Percentiles rank a stretch among this genome's conserved stretches.
phyloP scores from a whole-genome alignment of 2,797 vertebrate species.

The Typhlichthys subterraneus region DNA sequence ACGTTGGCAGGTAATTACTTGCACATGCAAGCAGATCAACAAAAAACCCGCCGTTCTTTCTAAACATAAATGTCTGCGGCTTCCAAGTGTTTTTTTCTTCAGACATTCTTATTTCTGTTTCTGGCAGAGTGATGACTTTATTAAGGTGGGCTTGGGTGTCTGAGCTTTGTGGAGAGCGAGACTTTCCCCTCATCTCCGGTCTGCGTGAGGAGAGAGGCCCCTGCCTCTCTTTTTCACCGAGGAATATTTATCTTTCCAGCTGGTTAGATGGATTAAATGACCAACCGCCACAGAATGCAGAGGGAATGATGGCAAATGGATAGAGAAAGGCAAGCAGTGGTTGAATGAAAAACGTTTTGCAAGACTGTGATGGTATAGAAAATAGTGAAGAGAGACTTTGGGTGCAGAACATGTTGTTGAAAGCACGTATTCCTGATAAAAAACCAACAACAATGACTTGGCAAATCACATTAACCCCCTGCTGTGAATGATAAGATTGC shows the following conservation, averaged over 20 bases:
- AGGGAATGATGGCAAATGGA: constrained; percentile 33
- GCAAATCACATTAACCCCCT: constrained; percentile 76
- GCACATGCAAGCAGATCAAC: not conserved
- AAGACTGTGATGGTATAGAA: constrained; percentile 37
- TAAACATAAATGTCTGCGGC: not conserved
- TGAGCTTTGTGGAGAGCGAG: constrained; percentile 50
- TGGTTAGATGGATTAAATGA: constrained; percentile 80
- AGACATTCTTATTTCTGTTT: constrained; percentile 47
- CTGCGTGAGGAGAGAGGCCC: constrained; percentile 66
- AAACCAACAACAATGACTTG: constrained; percentile 66
- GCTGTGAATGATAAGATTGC: constrained; percentile 68
- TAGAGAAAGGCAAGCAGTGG: constrained; percentile 21
- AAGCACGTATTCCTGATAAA: constrained; percentile 34
- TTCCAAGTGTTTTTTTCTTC: constrained; percentile 19
- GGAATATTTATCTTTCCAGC: constrained; percentile 81
- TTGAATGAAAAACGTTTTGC: constrained; percentile 55
- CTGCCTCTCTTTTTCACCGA: constrained; percentile 69
- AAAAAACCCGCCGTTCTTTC: not conserved
- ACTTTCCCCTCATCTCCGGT: constrained; percentile 69
- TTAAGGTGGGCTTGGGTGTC: constrained; percentile 49
- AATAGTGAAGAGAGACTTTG: constrained; percentile 25
- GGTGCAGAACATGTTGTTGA: constrained; percentile 33
- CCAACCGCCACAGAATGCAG: constrained; percentile 60
- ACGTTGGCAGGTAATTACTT: constrained; percentile 14
- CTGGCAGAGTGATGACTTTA: constrained; percentile 60